These are phyloP conservation scores for Todus mexicanus DNA, from an alignment of 2,797 vertebrate genomes.

Conservation along the genomic window DNA sequence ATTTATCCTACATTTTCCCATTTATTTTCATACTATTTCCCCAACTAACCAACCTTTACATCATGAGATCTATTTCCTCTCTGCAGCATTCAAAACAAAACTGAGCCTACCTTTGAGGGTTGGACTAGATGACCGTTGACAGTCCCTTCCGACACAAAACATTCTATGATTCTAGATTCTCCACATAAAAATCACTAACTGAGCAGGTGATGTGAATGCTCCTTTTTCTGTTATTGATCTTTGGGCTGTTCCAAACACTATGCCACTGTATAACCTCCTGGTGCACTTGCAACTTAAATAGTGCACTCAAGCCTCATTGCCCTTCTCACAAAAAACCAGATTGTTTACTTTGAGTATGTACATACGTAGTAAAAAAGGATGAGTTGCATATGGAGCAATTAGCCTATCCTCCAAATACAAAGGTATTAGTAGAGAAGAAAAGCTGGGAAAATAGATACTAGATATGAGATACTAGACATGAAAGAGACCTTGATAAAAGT, in stretches of 20 bases:
- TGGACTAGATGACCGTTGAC: not conserved
- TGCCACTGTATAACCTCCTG: not conserved
- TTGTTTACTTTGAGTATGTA: not conserved
- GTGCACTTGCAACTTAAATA: not conserved
- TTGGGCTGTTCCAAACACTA: not conserved
- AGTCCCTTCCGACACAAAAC: not conserved
- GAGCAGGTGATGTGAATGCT: slow-evolving; percentile 26
- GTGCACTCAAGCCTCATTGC: not conserved
- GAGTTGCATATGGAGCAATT: not conserved
- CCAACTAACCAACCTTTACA: not conserved
- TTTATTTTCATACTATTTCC: not conserved
- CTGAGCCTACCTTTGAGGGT: not conserved
- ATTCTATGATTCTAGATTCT: not conserved
- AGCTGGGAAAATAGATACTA: not conserved
- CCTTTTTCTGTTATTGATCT: not conserved
- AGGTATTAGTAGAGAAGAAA: not conserved
- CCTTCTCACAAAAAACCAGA: not conserved
- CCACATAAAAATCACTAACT: not conserved
- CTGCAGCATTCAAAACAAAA: not conserved
- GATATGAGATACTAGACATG: not conserved
- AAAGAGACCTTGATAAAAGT: not conserved
- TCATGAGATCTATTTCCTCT: not conserved
- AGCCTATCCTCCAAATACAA: not conserved
- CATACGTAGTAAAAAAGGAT: not conserved
- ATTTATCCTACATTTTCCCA: not conserved